These are phyloP conservation scores for Cataglyphis livida DNA, from an alignment of 2,888 invertebrate species.

Conservation along the genomic window DNA sequence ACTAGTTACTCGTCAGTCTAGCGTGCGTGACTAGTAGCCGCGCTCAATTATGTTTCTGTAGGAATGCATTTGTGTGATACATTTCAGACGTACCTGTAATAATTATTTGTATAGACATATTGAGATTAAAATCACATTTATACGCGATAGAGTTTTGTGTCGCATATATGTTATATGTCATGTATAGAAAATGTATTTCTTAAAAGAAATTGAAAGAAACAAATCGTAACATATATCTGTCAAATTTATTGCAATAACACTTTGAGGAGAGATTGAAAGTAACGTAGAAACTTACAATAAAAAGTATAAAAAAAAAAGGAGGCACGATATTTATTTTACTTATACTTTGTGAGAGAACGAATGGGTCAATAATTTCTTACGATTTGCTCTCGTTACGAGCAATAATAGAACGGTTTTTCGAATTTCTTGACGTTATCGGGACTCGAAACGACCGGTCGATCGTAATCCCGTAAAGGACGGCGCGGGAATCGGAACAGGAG, in stretches of 20 bases:
- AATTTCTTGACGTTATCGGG: slow-evolving; percentile 31
- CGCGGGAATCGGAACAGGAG: background rate
- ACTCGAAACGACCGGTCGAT: slow-evolving; percentile 36
- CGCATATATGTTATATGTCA: background rate
- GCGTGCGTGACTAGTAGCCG: slow-evolving; percentile 54
- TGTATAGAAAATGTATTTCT: background rate
- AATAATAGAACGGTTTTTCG: background rate
- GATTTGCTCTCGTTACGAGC: background rate
- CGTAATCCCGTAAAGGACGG: slow-evolving; percentile 20
- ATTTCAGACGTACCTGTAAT: background rate
- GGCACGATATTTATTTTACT: background rate
- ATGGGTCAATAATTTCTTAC: slow-evolving; percentile 12
- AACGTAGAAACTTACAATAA: background rate
- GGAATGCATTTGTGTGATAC: background rate
- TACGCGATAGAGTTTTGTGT: background rate
- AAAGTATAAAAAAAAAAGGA: background rate
- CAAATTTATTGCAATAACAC: background rate
- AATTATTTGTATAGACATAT: background rate
- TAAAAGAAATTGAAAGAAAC: background rate
- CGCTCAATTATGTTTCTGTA: slow-evolving; percentile 52
- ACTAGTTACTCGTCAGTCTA: slow-evolving; percentile 25
- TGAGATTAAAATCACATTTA: background rate
- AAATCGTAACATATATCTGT: background rate
- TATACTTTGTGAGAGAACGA: background rate
- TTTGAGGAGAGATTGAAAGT: background rate